Conservation (phyloP, 2,888 invertebrate genomes). For the Itoplectis maculator region DNA sequence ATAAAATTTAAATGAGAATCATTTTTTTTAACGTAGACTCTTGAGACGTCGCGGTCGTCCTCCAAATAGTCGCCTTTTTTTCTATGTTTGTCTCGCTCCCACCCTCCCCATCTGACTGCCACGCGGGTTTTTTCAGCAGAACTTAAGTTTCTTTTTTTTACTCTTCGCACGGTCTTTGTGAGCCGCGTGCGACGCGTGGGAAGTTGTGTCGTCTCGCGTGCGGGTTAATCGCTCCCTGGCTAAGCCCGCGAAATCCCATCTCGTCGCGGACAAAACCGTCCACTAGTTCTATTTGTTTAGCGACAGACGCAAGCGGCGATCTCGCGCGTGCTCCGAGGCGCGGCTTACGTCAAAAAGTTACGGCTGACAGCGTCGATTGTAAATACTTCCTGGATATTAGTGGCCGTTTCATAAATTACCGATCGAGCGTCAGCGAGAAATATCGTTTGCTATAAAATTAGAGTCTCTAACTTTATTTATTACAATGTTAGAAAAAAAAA, state of each 20-base stretch:
- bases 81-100: not conserved
- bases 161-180: slow-evolving; percentile 13
- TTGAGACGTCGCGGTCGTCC: slow-evolving; percentile 13
- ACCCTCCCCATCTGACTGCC: not conserved
- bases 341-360: slow-evolving; percentile 20
- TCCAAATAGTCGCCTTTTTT: slow-evolving; percentile 17
- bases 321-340: not conserved
- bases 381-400: slow-evolving; percentile 1
- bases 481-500: not conserved
- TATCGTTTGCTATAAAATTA: not conserved
- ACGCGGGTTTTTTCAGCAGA: slow-evolving; percentile 1
- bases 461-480: not conserved
- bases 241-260: not conserved
- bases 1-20: too few relatives aligned
- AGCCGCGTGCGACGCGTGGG: slow-evolving; percentile 3
- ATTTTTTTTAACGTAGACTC: too few relatives aligned
- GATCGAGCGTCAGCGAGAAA: not conserved
- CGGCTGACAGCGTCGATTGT: slow-evolving; percentile 5
- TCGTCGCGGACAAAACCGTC: not conserved
- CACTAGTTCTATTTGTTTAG: slow-evolving; percentile 22
- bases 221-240: slow-evolving; percentile 8
- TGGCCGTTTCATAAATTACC: not conserved
- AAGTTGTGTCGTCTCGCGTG: slow-evolving; percentile 12
- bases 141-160: not conserved
- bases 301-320: slow-evolving; percentile 18